These are phyloP conservation scores for Panthera uncia DNA, from an alignment of 2,113 vertebrate genomes.

Conservation along the genomic window DNA sequence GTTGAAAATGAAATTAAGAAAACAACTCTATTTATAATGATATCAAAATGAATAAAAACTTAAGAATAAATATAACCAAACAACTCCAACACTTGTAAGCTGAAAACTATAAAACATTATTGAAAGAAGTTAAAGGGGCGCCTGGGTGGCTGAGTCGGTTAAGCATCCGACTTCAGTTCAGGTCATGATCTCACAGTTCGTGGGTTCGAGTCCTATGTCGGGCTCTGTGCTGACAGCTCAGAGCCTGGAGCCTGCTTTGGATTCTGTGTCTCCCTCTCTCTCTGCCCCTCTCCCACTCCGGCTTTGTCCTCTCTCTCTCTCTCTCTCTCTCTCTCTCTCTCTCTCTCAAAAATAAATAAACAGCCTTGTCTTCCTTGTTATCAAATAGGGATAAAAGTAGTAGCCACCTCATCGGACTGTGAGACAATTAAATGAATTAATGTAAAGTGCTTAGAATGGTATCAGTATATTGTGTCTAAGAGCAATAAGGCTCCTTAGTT, in stretches of 20 bases:
- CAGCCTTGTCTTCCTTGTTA: neutral
- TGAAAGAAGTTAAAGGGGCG: neutral
- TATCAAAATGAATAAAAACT: neutral
- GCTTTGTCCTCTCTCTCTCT: no score
- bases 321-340: no score
- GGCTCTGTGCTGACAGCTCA: no score
- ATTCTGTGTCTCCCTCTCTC: no score
- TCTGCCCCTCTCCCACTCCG: no score
- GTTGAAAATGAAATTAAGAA: conserved; percentile 2
- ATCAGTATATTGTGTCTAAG: neutral
- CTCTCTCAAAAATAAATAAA: no score
- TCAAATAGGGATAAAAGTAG: neutral
- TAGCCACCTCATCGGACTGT: neutral
- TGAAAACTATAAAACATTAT: neutral
- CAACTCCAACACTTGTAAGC: neutral
- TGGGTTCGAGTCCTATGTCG: no score
- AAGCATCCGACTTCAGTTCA: no score
- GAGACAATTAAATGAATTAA: neutral
- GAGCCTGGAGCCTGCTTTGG: no score
- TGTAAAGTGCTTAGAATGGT: neutral
- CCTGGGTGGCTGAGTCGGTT: no score
- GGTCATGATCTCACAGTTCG: no score
- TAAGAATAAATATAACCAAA: neutral
- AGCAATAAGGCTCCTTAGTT: neutral
- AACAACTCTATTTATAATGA: neutral